Conservation (phyloP, 2,888 invertebrate genomes). For the Chymomyza fuscimana region DNA sequence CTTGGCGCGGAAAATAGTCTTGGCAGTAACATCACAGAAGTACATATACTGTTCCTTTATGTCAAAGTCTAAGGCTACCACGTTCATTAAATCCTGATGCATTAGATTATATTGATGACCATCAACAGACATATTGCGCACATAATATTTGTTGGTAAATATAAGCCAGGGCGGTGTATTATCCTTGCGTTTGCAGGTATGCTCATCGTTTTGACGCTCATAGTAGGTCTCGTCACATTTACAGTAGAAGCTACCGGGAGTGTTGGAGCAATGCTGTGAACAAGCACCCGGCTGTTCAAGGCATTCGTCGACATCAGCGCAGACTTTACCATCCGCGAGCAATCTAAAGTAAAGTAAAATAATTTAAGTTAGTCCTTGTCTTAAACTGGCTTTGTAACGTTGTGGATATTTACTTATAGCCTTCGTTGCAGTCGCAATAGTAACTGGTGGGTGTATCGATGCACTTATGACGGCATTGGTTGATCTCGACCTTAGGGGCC, state of each 20-base stretch:
- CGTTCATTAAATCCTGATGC: slow-evolving; percentile 97
- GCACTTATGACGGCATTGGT: slow-evolving; percentile 98
- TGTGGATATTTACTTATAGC: slow-evolving; percentile 85
- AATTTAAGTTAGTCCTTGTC: not conserved
- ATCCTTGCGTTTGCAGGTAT: slow-evolving; percentile 94
- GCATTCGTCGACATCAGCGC: slow-evolving; percentile 95
- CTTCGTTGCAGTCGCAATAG: slow-evolving; percentile 96
- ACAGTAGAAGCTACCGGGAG: slow-evolving; percentile 96
- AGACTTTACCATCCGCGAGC: slow-evolving; percentile 93
- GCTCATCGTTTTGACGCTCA: slow-evolving; percentile 91
- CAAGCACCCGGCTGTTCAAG: slow-evolving; percentile 93
- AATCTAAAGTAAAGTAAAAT: slow-evolving; percentile 79
- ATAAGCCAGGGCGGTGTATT: slow-evolving; percentile 91
- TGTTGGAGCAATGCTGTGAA: slow-evolving; percentile 96
- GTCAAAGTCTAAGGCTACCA: slow-evolving; percentile 97
- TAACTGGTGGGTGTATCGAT: slow-evolving; percentile 96
- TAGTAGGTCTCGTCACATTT: slow-evolving; percentile 96
- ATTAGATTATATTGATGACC: slow-evolving; percentile 91
- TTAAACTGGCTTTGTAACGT: not conserved
- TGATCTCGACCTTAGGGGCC: slow-evolving; percentile 91
- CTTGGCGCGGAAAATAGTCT: slow-evolving; percentile 92
- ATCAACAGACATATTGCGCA: slow-evolving; percentile 96
- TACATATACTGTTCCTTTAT: slow-evolving; percentile 91
- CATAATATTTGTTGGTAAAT: slow-evolving; percentile 98
- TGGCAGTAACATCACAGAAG: slow-evolving; percentile 97